These are phyloP conservation scores for Mercenaria mercenaria DNA, from an alignment of 1,140 invertebrate species.

Conservation along the genomic window DNA sequence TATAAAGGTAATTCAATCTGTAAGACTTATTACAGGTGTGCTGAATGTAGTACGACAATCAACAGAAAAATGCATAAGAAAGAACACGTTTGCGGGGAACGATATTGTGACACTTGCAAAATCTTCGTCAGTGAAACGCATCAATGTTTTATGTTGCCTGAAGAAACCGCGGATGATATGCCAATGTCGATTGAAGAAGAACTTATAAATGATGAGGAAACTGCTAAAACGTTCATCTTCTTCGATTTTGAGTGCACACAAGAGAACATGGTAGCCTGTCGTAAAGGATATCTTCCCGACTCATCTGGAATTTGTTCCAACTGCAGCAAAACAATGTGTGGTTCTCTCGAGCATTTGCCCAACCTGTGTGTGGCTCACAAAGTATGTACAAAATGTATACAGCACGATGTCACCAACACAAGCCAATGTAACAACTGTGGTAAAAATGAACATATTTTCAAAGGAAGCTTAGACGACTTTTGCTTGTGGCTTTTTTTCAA, in stretches of 20 bases:
- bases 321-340: constrained; percentile 4
- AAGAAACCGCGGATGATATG: background rate
- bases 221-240: background rate
- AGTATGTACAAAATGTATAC: constrained; percentile 27
- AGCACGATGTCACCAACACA: too few species aligned
- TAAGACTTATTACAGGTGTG: background rate
- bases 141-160: constrained; percentile 33
- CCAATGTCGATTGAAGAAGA: background rate
- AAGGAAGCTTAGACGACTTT: background rate
- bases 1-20: background rate
- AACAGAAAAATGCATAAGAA: constrained; percentile 47
- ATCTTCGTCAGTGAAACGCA: constrained; percentile 35
- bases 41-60: constrained; percentile 1
- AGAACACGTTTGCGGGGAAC: constrained; percentile 60
- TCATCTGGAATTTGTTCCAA: too few species aligned
- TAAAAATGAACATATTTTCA: constrained; percentile 3
- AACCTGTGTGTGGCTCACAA: constrained; percentile 19
- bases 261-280: background rate
- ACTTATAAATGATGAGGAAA: background rate
- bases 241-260: constrained; percentile 53
- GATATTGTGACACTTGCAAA: constrained; percentile 61
- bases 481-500: constrained; percentile 30
- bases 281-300: background rate
- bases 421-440: too few species aligned
- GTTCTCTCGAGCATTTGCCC: background rate